Evolutionary conservation across 2,797 vertebrate genomes (phyloP).

Genomic region (Danio aesculapii): DNA sequence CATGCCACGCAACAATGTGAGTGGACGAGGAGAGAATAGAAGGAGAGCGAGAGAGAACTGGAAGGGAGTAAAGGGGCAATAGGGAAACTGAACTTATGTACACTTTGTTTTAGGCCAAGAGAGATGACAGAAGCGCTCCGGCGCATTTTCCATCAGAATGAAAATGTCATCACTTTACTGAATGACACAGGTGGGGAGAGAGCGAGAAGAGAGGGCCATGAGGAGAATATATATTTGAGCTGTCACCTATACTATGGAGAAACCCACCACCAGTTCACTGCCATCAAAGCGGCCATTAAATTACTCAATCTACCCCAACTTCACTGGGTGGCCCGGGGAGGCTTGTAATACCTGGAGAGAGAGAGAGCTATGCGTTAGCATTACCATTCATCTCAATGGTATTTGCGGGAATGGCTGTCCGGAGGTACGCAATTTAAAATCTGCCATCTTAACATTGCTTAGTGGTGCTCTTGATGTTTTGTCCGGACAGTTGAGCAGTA

Average conservation of each 20-base stretch:
- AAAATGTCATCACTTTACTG: slow-evolving; percentile 65
- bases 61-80: slow-evolving; percentile 48
- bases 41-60: slow-evolving; percentile 17
- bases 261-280: slow-evolving; percentile 12
- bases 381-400: slow-evolving; percentile 26
- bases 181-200: slow-evolving; percentile 52
- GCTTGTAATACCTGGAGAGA: slow-evolving; percentile 2
- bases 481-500: slow-evolving; percentile 7
- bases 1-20: slow-evolving; percentile 46
- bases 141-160: slow-evolving; percentile 27
- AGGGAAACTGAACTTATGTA: slow-evolving; percentile 52
- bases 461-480: neutral
- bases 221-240: slow-evolving; percentile 61
- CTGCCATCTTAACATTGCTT: slow-evolving; percentile 1
- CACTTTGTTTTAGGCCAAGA: slow-evolving; percentile 51
- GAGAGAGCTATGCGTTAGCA: neutral
- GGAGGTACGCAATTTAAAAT: neutral
- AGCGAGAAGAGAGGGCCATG: slow-evolving; percentile 28
- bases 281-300: slow-evolving; percentile 39
- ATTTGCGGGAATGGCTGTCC: neutral
- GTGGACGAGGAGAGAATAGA: slow-evolving; percentile 38
- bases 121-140: slow-evolving; percentile 37
- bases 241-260: slow-evolving; percentile 30
- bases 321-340: neutral
- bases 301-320: slow-evolving; percentile 36